Evolutionary conservation across 2,888 invertebrate species (phyloP), one percentile per base, ranked within the genome.

Genomic region (Apoderus coryli): DNA sequence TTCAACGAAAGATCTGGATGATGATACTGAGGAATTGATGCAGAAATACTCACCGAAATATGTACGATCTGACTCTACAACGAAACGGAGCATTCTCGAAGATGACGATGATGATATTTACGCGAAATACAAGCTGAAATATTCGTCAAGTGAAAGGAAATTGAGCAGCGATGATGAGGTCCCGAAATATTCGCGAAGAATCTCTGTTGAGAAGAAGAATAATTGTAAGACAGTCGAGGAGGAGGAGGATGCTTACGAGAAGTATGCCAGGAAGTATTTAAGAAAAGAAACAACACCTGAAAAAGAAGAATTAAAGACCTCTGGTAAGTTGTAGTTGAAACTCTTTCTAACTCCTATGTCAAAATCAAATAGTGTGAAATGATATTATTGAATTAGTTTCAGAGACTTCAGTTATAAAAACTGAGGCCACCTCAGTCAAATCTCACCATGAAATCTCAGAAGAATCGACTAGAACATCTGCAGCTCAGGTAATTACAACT

Each of bases 41-140:
- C 44, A 47, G 4, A 52, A 49, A 34, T 51, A 46, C 32, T 44
- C 48, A 6, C 43, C 45, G 25, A 50, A 50, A 29, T 53, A 52
- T 35, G 44, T 49, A 1, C 42, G 49, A 36, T 45, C 44, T 9
- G 46, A 46, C 23, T 42, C 44, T 2, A 29, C 37, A 7, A 28
- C 37, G 7, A 33, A 38, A n/a, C 41, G 39, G 33, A 34, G 42
- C 13, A n/a, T n/a, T n/a, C 19, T 31, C 4, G 29, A 37, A 22
- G 33, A 36, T 10, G 46, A 46, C 9, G 46, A 47, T 19, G 44
- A 46, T 6, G 41, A 42, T 4, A 14, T 7, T 4, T 22, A 25
- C 4, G 34, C 37, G 12, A 45, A 38, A 23, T 47, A 45, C 22
- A 40, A 41, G 3, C 42, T 42, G 25, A 44, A 42, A 32, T 42